Evolutionary conservation across 2,888 invertebrate species (phyloP).

Genomic region (Eilema sororculum): DNA sequence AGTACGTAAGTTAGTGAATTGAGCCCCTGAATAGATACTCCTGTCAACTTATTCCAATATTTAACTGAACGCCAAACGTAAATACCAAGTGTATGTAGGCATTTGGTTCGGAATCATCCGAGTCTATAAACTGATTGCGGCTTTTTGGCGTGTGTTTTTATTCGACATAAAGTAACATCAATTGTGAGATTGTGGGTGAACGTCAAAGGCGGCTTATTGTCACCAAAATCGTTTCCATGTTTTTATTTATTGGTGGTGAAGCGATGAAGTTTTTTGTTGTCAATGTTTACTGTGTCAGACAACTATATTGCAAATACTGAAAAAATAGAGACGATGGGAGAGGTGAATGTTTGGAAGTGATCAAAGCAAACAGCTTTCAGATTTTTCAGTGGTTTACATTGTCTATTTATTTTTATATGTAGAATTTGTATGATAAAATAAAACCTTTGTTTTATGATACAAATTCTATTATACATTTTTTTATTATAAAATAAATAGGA

Average conservation of each 20-base stretch:
- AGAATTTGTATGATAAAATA: neutral
- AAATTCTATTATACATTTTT: no score
- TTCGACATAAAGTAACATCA: slow-evolving; percentile 13
- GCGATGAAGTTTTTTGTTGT: slow-evolving; percentile 2
- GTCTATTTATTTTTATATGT: neutral
- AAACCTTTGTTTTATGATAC: no score
- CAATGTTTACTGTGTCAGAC: neutral
- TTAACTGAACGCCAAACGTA: slow-evolving; percentile 48
- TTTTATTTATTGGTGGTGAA: slow-evolving; percentile 13
- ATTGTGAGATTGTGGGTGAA: slow-evolving; percentile 11
- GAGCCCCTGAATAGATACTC: slow-evolving; percentile 50
- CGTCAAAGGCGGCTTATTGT: slow-evolving; percentile 22
- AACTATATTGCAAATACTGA: neutral
- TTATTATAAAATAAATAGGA: no score
- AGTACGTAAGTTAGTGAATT: no score
- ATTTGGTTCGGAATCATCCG: slow-evolving; percentile 48
- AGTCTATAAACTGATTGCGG: slow-evolving; percentile 43
- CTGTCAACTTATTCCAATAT: slow-evolving; percentile 55
- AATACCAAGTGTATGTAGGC: slow-evolving; percentile 39
- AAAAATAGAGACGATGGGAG: neutral
- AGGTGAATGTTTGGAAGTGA: neutral
- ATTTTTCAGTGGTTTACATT: neutral
- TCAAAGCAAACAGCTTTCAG: neutral
- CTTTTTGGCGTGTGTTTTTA: slow-evolving; percentile 35
- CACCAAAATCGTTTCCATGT: slow-evolving; percentile 26